A percentile compares a stretch with the other conserved stretches of the same genome.
phyloP scores from a whole-genome alignment of 1,140 invertebrate genomes.

The Zaprionus camerounensis region DNA sequence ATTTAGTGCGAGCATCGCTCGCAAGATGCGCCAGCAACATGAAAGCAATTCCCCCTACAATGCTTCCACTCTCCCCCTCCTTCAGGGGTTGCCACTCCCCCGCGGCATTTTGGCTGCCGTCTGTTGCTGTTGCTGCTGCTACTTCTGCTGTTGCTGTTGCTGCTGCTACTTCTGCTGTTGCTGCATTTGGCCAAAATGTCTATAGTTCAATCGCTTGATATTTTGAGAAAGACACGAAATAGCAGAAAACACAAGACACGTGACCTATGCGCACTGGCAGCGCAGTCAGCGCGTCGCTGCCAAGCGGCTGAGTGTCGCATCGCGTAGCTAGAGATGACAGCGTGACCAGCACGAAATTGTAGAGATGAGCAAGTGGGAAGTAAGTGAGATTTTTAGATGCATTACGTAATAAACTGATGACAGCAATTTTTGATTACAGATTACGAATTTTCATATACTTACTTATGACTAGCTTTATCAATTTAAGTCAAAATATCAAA shows the following conservation, averaged over 20 bases:
- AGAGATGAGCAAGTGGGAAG: neutral
- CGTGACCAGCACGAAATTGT: conserved; percentile 15
- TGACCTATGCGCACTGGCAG: conserved; percentile 62
- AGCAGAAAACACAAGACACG: conserved; percentile 58
- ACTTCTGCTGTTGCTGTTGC: neutral
- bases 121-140: neutral
- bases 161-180: conserved; percentile 51
- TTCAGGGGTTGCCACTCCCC: conserved; percentile 5
- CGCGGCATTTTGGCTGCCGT: conserved; percentile 12
- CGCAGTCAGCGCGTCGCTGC: conserved; percentile 16
- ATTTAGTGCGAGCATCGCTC: conserved; percentile 51
- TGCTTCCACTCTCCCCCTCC: neutral
- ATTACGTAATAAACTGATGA: neutral
- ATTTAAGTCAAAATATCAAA: no score
- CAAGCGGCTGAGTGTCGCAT: conserved; percentile 11
- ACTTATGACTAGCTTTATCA: no score
- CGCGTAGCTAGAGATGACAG: conserved; percentile 24
- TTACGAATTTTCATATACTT: no score
- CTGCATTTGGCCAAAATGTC: conserved; percentile 78
- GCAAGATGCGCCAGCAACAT: conserved; percentile 63
- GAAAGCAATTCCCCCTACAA: conserved; percentile 36
- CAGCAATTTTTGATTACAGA: no score
- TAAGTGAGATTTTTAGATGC: neutral
- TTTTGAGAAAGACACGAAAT: conserved; percentile 62
- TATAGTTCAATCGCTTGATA: conserved; percentile 82